A percentile compares a stretch with the other conserved stretches of the same genome.
Conservation (phyloP, 2,797 vertebrate genomes). For the Thaleichthys pacificus region DNA sequence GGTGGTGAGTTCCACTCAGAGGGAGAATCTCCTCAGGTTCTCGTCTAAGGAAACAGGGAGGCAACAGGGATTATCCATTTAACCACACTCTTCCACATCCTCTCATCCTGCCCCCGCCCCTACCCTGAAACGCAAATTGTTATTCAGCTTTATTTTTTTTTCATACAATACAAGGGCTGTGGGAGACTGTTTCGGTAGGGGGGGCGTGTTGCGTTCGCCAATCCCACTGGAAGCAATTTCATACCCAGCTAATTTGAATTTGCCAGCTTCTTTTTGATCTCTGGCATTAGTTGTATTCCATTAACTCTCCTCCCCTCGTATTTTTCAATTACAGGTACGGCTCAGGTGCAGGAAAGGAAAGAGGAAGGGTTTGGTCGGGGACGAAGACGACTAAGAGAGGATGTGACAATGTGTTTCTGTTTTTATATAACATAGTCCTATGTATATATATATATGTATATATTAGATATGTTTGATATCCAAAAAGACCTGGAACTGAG, state of each 20-base stretch:
- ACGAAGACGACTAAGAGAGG: not conserved
- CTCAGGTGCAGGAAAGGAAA: constrained; percentile 31
- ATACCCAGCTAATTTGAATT: constrained; percentile 61
- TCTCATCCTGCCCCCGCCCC: not conserved
- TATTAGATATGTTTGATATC: no score
- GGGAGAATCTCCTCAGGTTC: not conserved
- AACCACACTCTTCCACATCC: not conserved
- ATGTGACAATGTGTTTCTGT: not conserved
- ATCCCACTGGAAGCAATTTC: constrained; percentile 59
- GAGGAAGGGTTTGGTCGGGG: constrained; percentile 15
- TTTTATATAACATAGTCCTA: no score
- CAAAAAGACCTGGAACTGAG: no score
- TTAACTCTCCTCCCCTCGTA: constrained; percentile 50
- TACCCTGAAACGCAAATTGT: constrained; percentile 21
- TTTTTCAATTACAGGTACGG: constrained; percentile 66
- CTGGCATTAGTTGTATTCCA: constrained; percentile 62
- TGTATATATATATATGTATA: no score
- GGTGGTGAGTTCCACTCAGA: no score
- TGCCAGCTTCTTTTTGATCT: constrained; percentile 58
- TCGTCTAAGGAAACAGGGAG: not conserved
- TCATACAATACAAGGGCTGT: constrained; percentile 20
- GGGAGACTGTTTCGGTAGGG: constrained; percentile 33
- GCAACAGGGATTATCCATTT: not conserved
- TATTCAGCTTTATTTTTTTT: constrained; percentile 29
- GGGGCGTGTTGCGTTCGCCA: constrained; percentile 33